Evolutionary conservation across 2,113 vertebrate genomes (phyloP).

Genomic region (Rhinolophus sinicus): DNA sequence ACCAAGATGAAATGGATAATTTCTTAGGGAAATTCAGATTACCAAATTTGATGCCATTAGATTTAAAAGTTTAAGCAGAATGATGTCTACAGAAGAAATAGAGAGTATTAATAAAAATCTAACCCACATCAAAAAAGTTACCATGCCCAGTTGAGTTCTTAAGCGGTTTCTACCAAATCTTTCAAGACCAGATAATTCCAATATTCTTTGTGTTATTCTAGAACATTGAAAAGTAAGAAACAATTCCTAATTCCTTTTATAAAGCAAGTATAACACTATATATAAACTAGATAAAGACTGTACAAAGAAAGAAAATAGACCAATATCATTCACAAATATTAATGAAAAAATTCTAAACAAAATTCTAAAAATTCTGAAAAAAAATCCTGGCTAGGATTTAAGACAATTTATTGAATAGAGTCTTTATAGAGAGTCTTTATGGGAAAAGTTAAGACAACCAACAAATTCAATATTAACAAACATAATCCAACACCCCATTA

Average conservation of each 20-base stretch:
- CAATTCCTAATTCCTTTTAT: not conserved
- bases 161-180: conserved; percentile 15
- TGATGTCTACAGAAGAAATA: not conserved
- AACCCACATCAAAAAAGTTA: not conserved
- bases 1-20: not conserved
- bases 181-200: not conserved
- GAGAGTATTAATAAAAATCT: not conserved
- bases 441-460: not conserved
- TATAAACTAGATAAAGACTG: not conserved
- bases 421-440: not conserved
- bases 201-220: not conserved
- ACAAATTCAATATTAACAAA: not conserved
- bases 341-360: not conserved
- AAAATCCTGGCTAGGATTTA: not conserved
- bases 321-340: not conserved
- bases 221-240: not conserved
- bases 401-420: not conserved
- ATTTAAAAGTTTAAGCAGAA: not conserved
- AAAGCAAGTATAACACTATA: not conserved
- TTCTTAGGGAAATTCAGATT: conserved; percentile 7
- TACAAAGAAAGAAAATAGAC: not conserved
- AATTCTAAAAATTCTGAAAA: not conserved
- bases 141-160: not conserved
- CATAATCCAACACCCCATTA: not conserved
- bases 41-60: not conserved